Percentiles rank a stretch among this genome's conserved stretches.
phyloP scores from a whole-genome alignment of 30 jellyfish, hydroid and myxozoan species.

The Catostylus mosaicus region DNA sequence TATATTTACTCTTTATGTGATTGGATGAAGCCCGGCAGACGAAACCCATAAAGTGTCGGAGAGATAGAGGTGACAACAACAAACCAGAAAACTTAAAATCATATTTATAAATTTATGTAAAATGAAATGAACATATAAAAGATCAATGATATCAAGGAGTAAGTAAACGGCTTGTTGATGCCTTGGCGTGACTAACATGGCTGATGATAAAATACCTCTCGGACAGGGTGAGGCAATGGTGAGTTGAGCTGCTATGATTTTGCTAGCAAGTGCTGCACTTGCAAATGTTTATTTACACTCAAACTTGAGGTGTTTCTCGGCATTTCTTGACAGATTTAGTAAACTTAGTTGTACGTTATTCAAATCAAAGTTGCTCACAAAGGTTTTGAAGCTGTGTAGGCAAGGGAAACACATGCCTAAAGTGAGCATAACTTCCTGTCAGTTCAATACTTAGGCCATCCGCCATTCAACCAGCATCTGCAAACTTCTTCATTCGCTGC shows the following conservation, averaged over 20 bases:
- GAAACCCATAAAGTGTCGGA: constrained; percentile 26
- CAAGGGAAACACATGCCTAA: background rate
- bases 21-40: constrained; percentile 30
- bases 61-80: constrained; percentile 19
- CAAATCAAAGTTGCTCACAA: background rate
- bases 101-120: background rate
- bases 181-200: constrained; percentile 23
- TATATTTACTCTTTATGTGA: constrained; percentile 16
- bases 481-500: too few relatives aligned
- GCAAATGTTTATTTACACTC: background rate
- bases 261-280: background rate
- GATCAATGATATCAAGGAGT: constrained; percentile 13
- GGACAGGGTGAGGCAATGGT: constrained; percentile 77
- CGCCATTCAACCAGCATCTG: too few relatives aligned
- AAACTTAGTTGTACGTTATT: background rate
- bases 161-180: background rate
- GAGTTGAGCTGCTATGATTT: background rate
- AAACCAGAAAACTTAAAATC: background rate
- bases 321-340: background rate
- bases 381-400: background rate
- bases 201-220: constrained; percentile 74
- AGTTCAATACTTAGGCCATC: background rate
- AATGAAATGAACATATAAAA: constrained; percentile 12
- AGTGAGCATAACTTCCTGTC: background rate
- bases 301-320: background rate